Conservation (phyloP, 2,888 invertebrate species). For the Nomada hirtipes region DNA sequence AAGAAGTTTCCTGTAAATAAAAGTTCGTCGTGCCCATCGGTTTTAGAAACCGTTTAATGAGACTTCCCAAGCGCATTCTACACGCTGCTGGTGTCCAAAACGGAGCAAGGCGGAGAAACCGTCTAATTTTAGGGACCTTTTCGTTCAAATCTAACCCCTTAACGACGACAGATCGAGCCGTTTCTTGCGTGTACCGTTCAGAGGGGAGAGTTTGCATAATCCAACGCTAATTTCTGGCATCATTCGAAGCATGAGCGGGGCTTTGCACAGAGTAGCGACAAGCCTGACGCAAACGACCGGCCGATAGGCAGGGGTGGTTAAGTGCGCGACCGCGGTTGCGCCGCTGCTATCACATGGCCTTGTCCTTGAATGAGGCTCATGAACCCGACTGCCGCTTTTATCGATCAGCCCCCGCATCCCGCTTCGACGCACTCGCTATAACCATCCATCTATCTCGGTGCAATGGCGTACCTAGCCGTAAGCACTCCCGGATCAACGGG, state of each 20-base stretch:
- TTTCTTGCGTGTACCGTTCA: background rate
- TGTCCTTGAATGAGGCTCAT: conserved; percentile 86
- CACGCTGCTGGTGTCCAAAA: too few relatives aligned
- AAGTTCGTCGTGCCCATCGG: too few relatives aligned
- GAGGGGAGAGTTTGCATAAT: background rate
- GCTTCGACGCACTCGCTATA: conserved; percentile 80
- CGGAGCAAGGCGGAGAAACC: too few relatives aligned
- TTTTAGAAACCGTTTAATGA: too few relatives aligned
- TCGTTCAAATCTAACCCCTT: too few relatives aligned
- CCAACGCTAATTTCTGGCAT: background rate
- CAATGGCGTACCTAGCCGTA: conserved; percentile 77
- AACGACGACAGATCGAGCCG: background rate
- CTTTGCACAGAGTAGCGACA: conserved; percentile 36
- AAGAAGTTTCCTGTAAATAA: too few relatives aligned
- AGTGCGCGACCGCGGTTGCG: conserved; percentile 82
- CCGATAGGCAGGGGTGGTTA: conserved; percentile 79
- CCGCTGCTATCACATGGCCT: conserved; percentile 86
- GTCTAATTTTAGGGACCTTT: too few relatives aligned
- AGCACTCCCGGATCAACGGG: conserved; percentile 58
- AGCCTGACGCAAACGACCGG: conserved; percentile 68
- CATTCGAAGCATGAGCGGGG: conserved; percentile 31
- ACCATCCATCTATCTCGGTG: conserved; percentile 80
- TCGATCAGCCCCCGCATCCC: conserved; percentile 84
- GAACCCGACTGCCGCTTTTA: conserved; percentile 83
- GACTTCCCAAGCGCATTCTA: too few relatives aligned